Base-by-base conservation (phyloP, 2,113 vertebrate species). In the Hemibagrus wyckioides region DNA sequence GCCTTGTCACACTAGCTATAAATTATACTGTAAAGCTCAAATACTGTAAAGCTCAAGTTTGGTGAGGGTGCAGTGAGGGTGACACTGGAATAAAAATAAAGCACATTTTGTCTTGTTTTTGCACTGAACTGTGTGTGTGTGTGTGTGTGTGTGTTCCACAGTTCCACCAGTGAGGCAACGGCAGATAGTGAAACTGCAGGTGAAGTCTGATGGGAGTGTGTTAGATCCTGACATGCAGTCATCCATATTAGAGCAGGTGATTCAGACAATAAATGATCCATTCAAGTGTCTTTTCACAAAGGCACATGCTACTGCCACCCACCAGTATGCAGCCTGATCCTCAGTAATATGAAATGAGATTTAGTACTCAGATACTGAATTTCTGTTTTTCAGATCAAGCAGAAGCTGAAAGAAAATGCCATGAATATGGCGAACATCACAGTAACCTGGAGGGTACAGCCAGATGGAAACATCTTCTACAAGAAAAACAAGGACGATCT, bases 171-270 rank as follows among this genome's bases (percentile, higher is more conserved):
- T 25, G 4, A 57, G 23, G 57, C n/a, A 63, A 13, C 28, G 21
- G 41, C 73, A 85, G 28, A 28, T 84, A 30, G 1, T 88, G 11
- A 63, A 39, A 71, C 23, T 88, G 36, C 33, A 80, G 82, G 30
- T 88, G 36, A 57, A 80, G 52, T 39, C 87, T 56, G 56, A 65
- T 44, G 39, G 2, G 30, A 69, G 30, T 36, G 50, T 88, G 14
- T 39, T 39, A 17, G 25, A 85, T 39, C 57, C 30, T 75, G 56
- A 25, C 3, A 4, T 83, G 4, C 54, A 73, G 59, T n/a, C 54
- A 0, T 56, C 33, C 28, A 50, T 87, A 48, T 52, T 87, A 9
- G 33, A 67, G 4, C 41, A 83, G 81, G 86, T 87, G 36, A 83
- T 23, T 23, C 39, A 2, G 13, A 36, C 17, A 25, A 14, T 6